phyloP scores from a whole-genome alignment of 2,113 vertebrate species.

The Egretta garzetta region DNA sequence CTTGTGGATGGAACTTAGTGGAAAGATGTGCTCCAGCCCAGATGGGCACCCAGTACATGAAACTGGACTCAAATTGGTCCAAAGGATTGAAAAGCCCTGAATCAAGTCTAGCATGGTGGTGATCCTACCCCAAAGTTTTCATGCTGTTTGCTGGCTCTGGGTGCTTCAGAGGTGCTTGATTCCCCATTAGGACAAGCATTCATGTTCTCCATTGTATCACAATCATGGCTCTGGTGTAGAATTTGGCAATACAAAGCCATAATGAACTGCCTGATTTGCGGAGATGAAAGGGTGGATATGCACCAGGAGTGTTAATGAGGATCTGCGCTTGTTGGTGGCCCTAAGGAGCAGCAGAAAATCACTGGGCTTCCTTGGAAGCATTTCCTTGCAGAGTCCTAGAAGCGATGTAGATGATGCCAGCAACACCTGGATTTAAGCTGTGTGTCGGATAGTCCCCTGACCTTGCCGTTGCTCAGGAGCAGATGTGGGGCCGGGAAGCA shows the following conservation, averaged over 20 bases:
- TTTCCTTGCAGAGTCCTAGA: not conserved
- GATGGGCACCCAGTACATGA: not conserved
- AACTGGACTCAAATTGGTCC: not conserved
- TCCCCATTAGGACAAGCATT: not conserved
- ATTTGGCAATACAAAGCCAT: not conserved
- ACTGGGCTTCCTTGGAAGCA: not conserved
- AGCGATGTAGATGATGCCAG: not conserved
- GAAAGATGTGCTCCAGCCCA: not conserved
- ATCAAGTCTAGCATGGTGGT: not conserved
- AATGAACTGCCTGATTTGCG: no score
- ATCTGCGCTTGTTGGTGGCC: not conserved
- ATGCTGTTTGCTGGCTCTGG: not conserved
- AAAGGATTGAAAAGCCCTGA: not conserved
- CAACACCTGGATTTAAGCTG: not conserved
- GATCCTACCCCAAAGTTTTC: no score
- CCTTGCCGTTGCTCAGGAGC: not conserved
- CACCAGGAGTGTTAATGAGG: not conserved
- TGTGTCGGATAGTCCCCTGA: not conserved
- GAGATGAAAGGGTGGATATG: rapidly evolving
- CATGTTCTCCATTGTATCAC: not conserved
- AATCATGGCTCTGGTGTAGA: not conserved
- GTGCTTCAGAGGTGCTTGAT: not conserved
- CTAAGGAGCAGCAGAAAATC: not conserved
- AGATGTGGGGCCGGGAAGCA: not conserved
- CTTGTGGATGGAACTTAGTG: not conserved